A percentile compares a stretch with the other conserved stretches of the same genome.
These are phyloP conservation scores for Paramormyrops kingsleyae DNA, from an alignment of 2,113 vertebrate species.

Conservation along the genomic window DNA sequence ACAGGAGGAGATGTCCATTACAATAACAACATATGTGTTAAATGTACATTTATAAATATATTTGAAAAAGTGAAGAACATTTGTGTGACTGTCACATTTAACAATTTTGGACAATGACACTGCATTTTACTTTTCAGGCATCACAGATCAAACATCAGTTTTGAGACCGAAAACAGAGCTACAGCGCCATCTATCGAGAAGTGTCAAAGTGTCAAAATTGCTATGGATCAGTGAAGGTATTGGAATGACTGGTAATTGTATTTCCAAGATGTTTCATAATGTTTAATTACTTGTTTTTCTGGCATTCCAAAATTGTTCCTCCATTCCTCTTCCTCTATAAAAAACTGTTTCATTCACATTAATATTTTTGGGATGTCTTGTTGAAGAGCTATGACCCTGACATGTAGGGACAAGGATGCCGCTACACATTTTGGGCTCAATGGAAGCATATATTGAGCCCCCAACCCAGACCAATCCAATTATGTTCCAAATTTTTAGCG, in stretches of 20 bases:
- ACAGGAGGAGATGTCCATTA: not conserved
- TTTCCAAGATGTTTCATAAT: not conserved
- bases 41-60: not conserved
- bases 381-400: not conserved
- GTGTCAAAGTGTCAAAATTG: not conserved
- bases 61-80: not conserved
- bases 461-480: not conserved
- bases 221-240: not conserved
- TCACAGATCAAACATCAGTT: not conserved
- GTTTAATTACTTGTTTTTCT: not conserved
- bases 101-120: not conserved
- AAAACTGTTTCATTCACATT: not conserved
- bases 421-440: not conserved
- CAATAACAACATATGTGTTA: not conserved
- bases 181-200: not conserved
- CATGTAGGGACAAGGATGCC: not conserved
- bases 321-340: not conserved
- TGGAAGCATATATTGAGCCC: not conserved
- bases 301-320: not conserved
- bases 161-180: not conserved
- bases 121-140: not conserved
- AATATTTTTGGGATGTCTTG: not conserved
- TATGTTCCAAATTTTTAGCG: not conserved
- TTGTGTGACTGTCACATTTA: not conserved
- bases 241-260: not conserved